Evolutionary conservation across 37 sponge, comb jelly and placozoan genomes (phyloP).

Genomic region (Petrosia ficiformis): DNA sequence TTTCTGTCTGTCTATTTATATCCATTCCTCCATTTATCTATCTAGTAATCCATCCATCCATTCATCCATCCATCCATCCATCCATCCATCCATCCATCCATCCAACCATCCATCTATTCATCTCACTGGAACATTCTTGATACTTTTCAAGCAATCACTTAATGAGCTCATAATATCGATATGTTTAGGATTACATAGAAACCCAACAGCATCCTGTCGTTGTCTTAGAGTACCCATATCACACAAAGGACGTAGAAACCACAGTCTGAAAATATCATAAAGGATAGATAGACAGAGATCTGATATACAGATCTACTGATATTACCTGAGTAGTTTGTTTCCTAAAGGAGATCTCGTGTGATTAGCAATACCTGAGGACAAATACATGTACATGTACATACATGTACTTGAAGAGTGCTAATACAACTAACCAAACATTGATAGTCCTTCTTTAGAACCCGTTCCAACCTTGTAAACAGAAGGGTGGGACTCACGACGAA

Average conservation of each 20-base stretch:
- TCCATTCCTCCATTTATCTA: too few species aligned
- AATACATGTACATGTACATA: too few species aligned
- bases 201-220: conserved; percentile 80
- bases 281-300: neutral
- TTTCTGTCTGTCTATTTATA: neutral
- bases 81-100: too few species aligned
- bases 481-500: conserved; percentile 90
- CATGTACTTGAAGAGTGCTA: too few species aligned
- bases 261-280: conserved; percentile 46
- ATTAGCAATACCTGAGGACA: conserved; percentile 83
- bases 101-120: too few species aligned
- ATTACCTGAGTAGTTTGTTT: conserved; percentile 59
- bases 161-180: conserved; percentile 66
- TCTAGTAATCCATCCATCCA: too few species aligned
- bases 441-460: conserved; percentile 90
- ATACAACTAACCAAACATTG: conserved; percentile 79
- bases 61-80: too few species aligned
- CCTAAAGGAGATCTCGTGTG: conserved; percentile 88
- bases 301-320: neutral
- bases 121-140: conserved; percentile 81
- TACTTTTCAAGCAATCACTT: conserved; percentile 74
- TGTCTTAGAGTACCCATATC: conserved; percentile 54
- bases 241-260: conserved; percentile 87
- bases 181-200: conserved; percentile 51
- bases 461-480: conserved; percentile 78